Evolutionary conservation across 2,888 invertebrate genomes (phyloP).

Genomic region (Lasioglossum leucozonium): DNA sequence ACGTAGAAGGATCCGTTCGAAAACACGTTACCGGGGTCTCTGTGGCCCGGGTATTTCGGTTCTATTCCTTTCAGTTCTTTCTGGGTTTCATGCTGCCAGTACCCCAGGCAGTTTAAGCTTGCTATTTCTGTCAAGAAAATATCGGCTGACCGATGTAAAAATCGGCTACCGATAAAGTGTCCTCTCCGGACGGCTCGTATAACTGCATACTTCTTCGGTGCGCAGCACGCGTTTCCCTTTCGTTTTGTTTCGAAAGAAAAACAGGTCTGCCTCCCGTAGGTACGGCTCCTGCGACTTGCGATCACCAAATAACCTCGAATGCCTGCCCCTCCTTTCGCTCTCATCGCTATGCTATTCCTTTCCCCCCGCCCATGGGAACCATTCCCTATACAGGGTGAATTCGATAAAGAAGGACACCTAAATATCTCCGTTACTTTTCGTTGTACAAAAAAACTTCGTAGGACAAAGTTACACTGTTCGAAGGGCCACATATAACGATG

Average conservation of each 20-base stretch:
- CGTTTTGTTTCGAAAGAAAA: constrained; percentile 37
- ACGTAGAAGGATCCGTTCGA: neutral
- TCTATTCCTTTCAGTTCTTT: constrained; percentile 41
- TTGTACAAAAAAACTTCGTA: too few species aligned
- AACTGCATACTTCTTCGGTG: constrained; percentile 51
- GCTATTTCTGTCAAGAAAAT: constrained; percentile 56
- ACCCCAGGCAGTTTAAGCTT: constrained; percentile 54
- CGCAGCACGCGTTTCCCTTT: constrained; percentile 29
- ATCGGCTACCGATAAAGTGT: constrained; percentile 49
- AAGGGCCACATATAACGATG: too few species aligned
- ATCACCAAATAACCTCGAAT: constrained; percentile 52
- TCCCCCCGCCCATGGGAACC: constrained; percentile 48
- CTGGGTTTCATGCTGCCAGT: constrained; percentile 49
- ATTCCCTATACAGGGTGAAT: too few species aligned
- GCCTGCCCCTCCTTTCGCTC: neutral
- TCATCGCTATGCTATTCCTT: neutral
- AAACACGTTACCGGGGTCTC: constrained; percentile 33
- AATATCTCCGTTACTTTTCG: too few species aligned
- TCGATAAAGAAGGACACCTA: too few species aligned
- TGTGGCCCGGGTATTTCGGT: constrained; percentile 11
- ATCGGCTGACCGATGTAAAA: constrained; percentile 44
- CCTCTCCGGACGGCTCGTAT: constrained; percentile 48
- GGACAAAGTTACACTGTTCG: too few species aligned
- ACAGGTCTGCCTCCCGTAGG: neutral
- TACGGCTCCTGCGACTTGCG: constrained; percentile 27